Conservation (phyloP, 2,888 invertebrate species). For the Ophion ellenae region DNA sequence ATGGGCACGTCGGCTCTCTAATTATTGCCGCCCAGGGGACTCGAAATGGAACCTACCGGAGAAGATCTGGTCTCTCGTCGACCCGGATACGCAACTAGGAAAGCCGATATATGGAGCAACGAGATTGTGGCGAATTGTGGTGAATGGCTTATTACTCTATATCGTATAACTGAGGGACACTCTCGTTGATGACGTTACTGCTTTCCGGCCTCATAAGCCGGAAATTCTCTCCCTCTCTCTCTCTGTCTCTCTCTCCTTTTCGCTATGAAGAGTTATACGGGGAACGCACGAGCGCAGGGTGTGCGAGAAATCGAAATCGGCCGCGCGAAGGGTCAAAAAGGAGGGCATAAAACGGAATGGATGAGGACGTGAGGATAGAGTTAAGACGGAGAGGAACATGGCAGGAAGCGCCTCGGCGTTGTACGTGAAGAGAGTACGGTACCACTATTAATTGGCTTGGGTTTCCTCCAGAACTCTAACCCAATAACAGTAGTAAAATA, state of each 20-base stretch:
- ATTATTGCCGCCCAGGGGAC: constrained; percentile 3
- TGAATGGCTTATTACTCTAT: constrained; percentile 12
- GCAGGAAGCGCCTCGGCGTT: constrained; percentile 36
- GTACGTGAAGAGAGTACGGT: constrained; percentile 51
- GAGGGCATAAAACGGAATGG: constrained; percentile 17
- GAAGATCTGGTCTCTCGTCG: constrained; percentile 1
- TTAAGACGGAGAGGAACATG: constrained; percentile 9
- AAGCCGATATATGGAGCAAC: constrained; percentile 23
- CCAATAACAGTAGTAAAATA: constrained; percentile 31
- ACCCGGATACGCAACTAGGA: constrained; percentile 12
- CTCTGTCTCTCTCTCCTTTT: not conserved
- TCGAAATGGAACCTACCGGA: not conserved
- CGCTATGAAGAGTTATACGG: constrained; percentile 55
- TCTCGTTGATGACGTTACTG: constrained; percentile 58
- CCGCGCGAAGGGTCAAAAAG: constrained; percentile 38
- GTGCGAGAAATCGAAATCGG: constrained; percentile 47
- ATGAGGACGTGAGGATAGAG: not conserved
- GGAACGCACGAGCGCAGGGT: not conserved
- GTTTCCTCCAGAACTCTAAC: constrained; percentile 65
- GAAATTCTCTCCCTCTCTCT: constrained; percentile 22
- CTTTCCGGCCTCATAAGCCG: constrained; percentile 23
- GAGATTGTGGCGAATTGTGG: constrained; percentile 31
- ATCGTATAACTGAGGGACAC: constrained; percentile 52
- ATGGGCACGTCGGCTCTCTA: not conserved
- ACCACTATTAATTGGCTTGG: constrained; percentile 73